A percentile compares a stretch with the other conserved stretches of the same genome.
These are phyloP conservation scores for Rousettus leschenaultii DNA, from an alignment of 2,113 vertebrate genomes.

Conservation along the genomic window DNA sequence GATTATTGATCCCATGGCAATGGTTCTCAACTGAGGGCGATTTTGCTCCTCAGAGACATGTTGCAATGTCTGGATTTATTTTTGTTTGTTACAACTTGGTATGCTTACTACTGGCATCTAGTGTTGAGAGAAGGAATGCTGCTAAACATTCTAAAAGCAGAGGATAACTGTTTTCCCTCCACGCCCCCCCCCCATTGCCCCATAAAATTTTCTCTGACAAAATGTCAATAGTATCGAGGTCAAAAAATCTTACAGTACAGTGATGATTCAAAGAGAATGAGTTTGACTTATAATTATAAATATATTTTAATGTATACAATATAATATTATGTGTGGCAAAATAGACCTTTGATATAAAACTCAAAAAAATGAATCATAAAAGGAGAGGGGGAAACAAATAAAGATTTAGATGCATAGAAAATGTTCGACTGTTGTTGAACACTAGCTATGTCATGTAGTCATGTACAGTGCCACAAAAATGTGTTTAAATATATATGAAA, in stretches of 20 bases:
- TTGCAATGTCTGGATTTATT: background rate
- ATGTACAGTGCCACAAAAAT: background rate
- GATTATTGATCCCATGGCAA: background rate
- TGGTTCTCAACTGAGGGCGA: background rate
- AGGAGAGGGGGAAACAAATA: too few species aligned
- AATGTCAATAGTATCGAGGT: background rate
- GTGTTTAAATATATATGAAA: constrained; percentile 32
- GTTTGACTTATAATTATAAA: constrained; percentile 29
- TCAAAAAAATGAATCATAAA: background rate
- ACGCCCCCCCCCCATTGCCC: accelerated
- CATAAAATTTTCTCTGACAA: background rate
- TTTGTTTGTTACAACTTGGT: background rate
- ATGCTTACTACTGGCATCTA: background rate
- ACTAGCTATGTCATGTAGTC: background rate
- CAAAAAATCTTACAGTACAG: background rate
- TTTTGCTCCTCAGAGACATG: background rate
- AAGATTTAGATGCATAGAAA: background rate
- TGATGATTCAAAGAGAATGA: background rate
- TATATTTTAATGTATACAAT: constrained; percentile 40
- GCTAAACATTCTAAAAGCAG: background rate
- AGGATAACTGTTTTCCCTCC: background rate
- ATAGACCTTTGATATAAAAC: background rate
- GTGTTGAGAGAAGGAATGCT: background rate
- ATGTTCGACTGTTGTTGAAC: background rate
- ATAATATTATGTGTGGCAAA: background rate